phyloP scores from a whole-genome alignment of 2,797 vertebrate species.

The Macrochelys suwanniensis region DNA sequence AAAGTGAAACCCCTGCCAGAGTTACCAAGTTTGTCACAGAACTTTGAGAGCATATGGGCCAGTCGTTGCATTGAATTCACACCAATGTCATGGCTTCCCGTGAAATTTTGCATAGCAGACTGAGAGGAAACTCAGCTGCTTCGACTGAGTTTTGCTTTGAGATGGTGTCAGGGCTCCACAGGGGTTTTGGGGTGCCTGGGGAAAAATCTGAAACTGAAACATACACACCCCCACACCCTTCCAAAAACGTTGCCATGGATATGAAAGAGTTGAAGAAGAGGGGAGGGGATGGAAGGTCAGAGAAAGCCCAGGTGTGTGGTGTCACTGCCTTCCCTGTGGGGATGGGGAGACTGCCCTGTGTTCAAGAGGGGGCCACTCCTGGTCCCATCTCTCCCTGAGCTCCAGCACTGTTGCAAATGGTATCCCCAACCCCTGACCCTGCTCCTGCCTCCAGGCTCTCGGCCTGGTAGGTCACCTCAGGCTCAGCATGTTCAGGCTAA shows the following conservation, averaged over 20 bases:
- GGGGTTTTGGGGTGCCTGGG: not conserved
- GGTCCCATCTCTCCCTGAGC: not conserved
- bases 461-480: not conserved
- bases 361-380: not conserved
- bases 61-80: not conserved
- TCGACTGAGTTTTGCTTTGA: not conserved
- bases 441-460: not conserved
- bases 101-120: rapidly evolving
- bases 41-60: constrained; percentile 10
- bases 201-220: not conserved
- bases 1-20: not conserved
- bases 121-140: constrained; percentile 34
- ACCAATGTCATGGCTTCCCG: not conserved
- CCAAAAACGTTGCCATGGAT: not conserved
- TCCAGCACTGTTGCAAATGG: not conserved
- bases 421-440: not conserved
- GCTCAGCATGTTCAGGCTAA: not conserved
- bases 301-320: not conserved
- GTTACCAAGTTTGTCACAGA: not conserved
- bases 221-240: not conserved
- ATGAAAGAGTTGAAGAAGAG: not conserved
- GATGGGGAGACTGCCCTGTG: not conserved
- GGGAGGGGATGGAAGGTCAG: not conserved
- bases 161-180: not conserved
- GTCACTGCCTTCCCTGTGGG: not conserved